These are phyloP conservation scores for Shinisaurus crocodilurus DNA, from an alignment of 2,113 vertebrate species.

Conservation along the genomic window DNA sequence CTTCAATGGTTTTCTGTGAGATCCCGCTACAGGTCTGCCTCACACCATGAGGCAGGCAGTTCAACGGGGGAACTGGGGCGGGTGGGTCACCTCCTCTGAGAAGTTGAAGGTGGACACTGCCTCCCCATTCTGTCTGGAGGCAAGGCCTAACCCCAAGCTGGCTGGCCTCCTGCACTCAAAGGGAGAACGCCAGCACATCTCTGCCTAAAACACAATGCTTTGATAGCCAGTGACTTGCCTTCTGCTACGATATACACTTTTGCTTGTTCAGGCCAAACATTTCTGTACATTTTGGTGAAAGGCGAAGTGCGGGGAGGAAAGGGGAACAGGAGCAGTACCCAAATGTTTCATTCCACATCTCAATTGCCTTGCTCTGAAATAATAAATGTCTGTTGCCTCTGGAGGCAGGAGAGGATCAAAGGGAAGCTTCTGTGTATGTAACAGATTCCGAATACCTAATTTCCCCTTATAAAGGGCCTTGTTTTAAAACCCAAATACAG, in stretches of 20 bases:
- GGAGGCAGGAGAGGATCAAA: conserved; percentile 71
- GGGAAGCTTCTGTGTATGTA: conserved; percentile 55
- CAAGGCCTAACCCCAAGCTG: too few relatives aligned
- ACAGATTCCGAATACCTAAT: conserved; percentile 71
- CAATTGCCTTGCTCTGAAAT: conserved; percentile 65
- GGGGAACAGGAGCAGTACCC: fast-evolving
- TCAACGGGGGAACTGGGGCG: too few relatives aligned
- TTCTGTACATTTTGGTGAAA: not conserved
- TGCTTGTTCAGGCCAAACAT: fast-evolving
- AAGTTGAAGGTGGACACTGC: too few relatives aligned
- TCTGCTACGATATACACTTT: fast-evolving
- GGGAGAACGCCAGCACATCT: not conserved
- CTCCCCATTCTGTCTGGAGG: too few relatives aligned
- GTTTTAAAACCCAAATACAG: conserved; percentile 75
- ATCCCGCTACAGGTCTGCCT: too few relatives aligned
- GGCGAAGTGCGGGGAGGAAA: fast-evolving
- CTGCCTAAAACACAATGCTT: fast-evolving
- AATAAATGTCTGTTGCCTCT: conserved; percentile 61
- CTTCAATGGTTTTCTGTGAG: too few relatives aligned
- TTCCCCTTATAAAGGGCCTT: conserved; percentile 71
- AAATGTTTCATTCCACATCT: conserved; percentile 41
- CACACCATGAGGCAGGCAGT: too few relatives aligned
- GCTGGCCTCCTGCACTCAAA: too few relatives aligned
- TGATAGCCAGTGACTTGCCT: fast-evolving
- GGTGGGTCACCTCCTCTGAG: too few relatives aligned